phyloP scores from a whole-genome alignment of 1,140 invertebrate genomes.

The Drosophila elegans region DNA sequence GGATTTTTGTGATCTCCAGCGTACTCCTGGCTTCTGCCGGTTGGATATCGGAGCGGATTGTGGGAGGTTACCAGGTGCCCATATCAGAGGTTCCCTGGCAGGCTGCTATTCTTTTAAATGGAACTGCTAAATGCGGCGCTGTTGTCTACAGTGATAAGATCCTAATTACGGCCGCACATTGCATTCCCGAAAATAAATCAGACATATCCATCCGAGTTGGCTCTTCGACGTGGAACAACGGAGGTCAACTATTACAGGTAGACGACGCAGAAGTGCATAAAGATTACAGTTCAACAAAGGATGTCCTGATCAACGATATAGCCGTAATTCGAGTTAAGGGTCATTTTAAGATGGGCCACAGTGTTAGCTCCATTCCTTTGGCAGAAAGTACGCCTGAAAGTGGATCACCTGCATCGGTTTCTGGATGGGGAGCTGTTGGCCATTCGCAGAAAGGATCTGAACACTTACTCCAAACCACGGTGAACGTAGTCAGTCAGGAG shows the following conservation, averaged over 20 bases:
- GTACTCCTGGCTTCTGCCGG: background rate
- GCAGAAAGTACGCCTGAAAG: background rate
- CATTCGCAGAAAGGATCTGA: accelerated
- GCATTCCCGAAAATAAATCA: background rate
- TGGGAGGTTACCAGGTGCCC: conserved; percentile 1
- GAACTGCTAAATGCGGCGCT: background rate
- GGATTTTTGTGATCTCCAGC: conserved; percentile 4
- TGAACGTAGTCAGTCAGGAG: background rate
- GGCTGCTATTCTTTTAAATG: background rate
- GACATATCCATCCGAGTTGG: conserved; percentile 8
- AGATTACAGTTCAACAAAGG: no score
- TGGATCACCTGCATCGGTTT: conserved; percentile 35
- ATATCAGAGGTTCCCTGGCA: conserved; percentile 14
- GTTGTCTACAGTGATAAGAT: conserved; percentile 12
- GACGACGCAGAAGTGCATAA: no score
- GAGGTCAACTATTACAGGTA: background rate
- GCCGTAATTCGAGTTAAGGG: conserved; percentile 41
- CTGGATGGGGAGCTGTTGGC: background rate
- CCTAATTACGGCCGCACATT: conserved; percentile 16
- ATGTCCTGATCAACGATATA: conserved; percentile 42
- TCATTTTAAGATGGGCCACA: background rate
- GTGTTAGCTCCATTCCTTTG: conserved; percentile 24
- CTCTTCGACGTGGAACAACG: background rate
- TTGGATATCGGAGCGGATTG: conserved; percentile 4
- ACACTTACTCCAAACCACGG: background rate